Evolutionary conservation across 2,888 invertebrate genomes (phyloP), one percentile per base, ranked within the genome.

Genomic region (Slavum lentiscoides): DNA sequence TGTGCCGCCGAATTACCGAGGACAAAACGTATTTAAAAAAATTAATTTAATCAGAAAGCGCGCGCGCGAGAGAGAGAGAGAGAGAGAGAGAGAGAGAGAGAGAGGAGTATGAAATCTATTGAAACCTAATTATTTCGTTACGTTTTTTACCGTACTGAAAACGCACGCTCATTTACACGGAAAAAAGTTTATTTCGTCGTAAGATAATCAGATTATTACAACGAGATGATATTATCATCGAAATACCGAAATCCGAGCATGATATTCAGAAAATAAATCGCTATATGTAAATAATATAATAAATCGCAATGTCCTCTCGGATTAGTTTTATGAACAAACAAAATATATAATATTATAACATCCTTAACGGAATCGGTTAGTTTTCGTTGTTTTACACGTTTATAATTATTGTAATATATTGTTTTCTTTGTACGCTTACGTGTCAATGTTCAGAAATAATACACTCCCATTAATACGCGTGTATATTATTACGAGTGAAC

Each of bases 11-110:
- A 62, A 69, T 70, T 49, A 49, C 68, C 59, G 30, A 5, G 76
- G 43, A 67, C 43, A 67, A 67, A 69, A 61, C 61, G 61, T 37
- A 68, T 68, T 76, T 68, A 55, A 69, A 77, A 58, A 74, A 49
- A 64, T 37, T 59, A 55, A 43, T 59, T 74, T 49, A 76, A 77
- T 77, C 69, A 59, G 53, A 62, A 39, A 70, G 30, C 30, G 30
- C 30, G 69, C 62, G 59, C n/a, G 19, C 15, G 55, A 11, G 17
- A 1, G 4, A n/a, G n/a, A n/a, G n/a, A n/a, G n/a, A n/a, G n/a
- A n/a, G n/a, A n/a, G n/a, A n/a, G n/a, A n/a, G n/a, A n/a, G n/a
- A n/a, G n/a, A n/a, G n/a, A n/a, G n/a, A n/a, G n/a, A n/a, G n/a
- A n/a, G n/a, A n/a, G n/a, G 43, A 15, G 23, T 8, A 39, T 5